A percentile compares a stretch with the other conserved stretches of the same genome.
Evolutionary conservation across 2,797 vertebrate species (phyloP).

Genomic region (Hypotaenidia okinawae): DNA sequence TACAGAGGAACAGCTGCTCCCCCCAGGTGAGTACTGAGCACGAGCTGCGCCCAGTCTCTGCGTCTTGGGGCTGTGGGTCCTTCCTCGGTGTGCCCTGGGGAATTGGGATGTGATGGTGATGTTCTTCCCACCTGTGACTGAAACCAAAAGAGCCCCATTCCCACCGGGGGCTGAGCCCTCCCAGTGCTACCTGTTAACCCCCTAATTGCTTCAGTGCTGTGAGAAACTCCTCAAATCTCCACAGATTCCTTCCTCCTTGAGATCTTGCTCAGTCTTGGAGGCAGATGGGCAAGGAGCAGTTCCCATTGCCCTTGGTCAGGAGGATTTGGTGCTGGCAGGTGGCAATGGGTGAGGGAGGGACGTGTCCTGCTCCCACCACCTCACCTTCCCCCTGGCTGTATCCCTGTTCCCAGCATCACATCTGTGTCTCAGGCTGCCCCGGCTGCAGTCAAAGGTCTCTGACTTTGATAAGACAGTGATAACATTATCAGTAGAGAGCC

Average conservation of each 20-base stretch:
- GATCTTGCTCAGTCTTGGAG: neutral
- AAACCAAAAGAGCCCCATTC: too few species aligned
- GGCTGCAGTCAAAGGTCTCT: neutral
- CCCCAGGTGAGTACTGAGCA: neutral
- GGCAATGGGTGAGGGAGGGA: neutral
- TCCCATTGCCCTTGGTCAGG: neutral
- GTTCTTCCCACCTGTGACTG: neutral
- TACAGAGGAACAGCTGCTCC: neutral
- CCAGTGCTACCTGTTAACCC: rapidly evolving
- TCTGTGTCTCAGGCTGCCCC: neutral
- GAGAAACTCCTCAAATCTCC: neutral
- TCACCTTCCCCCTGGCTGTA: rapidly evolving
- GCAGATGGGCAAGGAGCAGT: neutral
- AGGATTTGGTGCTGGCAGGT: rapidly evolving
- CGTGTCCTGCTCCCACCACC: rapidly evolving
- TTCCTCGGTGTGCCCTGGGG: neutral
- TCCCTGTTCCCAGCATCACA: neutral
- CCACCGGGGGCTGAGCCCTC: neutral
- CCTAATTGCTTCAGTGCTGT: neutral
- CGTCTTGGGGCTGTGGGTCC: neutral
- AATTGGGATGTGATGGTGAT: neutral
- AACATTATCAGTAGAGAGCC: neutral
- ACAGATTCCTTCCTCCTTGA: neutral
- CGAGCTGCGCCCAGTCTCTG: neutral
- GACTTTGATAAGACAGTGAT: neutral